Evolutionary conservation across 1,140 invertebrate species (phyloP).

Genomic region (Melitaea cinxia): DNA sequence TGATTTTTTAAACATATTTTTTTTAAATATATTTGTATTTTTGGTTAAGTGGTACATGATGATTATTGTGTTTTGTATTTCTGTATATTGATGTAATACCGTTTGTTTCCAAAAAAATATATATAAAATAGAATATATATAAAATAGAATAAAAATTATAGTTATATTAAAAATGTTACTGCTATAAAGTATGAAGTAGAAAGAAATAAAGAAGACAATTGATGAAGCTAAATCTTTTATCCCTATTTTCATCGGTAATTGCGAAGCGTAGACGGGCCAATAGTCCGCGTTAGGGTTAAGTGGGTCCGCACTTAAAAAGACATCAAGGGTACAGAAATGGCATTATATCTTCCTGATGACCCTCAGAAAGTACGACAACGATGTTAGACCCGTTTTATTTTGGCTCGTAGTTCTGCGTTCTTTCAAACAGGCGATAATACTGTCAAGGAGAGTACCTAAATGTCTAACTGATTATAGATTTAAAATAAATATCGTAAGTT

Average conservation of each 20-base stretch:
- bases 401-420: constrained; percentile 7
- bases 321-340: constrained; percentile 74
- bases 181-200: background rate
- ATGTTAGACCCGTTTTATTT: constrained; percentile 24
- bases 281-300: constrained; percentile 62
- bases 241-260: constrained; percentile 19
- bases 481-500: background rate
- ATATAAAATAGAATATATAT: too few species aligned
- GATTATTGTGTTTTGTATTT: too few species aligned
- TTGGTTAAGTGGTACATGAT: too few species aligned
- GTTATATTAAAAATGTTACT: too few species aligned
- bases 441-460: constrained; percentile 1
- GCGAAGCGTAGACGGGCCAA: constrained; percentile 20
- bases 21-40: too few species aligned
- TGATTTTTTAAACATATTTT: too few species aligned
- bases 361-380: constrained; percentile 57
- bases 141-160: too few species aligned
- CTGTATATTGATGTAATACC: too few species aligned
- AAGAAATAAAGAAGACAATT: constrained; percentile 5
- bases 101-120: too few species aligned
- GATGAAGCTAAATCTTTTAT: constrained; percentile 1
- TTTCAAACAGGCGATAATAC: constrained; percentile 8
- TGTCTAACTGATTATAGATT: background rate
- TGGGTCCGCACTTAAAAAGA: constrained; percentile 70
- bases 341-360: constrained; percentile 76